These are phyloP conservation scores for Calliphora vomitoria DNA, from an alignment of 2,888 invertebrate genomes.

Conservation along the genomic window DNA sequence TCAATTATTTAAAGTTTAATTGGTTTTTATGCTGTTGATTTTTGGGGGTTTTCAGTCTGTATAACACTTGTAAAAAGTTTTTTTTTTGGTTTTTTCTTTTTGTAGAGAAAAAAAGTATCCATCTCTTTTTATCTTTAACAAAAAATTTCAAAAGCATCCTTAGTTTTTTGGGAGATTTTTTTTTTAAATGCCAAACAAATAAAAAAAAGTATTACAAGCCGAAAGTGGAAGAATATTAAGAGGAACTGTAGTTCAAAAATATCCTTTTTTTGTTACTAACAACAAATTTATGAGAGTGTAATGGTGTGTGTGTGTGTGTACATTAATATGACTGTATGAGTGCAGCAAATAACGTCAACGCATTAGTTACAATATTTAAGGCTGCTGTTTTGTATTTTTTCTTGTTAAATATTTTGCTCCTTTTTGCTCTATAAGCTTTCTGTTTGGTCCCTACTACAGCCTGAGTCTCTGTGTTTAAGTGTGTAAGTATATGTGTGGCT, in stretches of 20 bases:
- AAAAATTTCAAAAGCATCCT: constrained; percentile 70
- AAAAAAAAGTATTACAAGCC: constrained; percentile 22
- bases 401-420: constrained; percentile 36
- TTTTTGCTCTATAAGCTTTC: constrained; percentile 53
- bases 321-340: neutral
- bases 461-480: constrained; percentile 36
- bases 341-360: constrained; percentile 44
- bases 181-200: constrained; percentile 16
- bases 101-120: constrained; percentile 58
- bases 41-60: constrained; percentile 22
- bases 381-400: constrained; percentile 28
- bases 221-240: constrained; percentile 13
- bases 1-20: no score
- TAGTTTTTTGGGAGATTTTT: constrained; percentile 60
- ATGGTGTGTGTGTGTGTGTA: neutral
- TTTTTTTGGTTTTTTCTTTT: constrained; percentile 2
- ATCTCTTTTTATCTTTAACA: constrained; percentile 72
- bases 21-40: no score
- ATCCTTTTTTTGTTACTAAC: constrained; percentile 18
- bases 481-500: constrained; percentile 13
- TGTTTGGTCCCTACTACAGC: constrained; percentile 14
- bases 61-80: constrained; percentile 45
- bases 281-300: constrained; percentile 17
- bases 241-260: constrained; percentile 59
- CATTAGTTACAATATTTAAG: constrained; percentile 42